Evolutionary conservation across 2,797 vertebrate genomes (phyloP), one percentile per base, ranked within the genome.

Genomic region (Pipistrellus pipistrellus): DNA sequence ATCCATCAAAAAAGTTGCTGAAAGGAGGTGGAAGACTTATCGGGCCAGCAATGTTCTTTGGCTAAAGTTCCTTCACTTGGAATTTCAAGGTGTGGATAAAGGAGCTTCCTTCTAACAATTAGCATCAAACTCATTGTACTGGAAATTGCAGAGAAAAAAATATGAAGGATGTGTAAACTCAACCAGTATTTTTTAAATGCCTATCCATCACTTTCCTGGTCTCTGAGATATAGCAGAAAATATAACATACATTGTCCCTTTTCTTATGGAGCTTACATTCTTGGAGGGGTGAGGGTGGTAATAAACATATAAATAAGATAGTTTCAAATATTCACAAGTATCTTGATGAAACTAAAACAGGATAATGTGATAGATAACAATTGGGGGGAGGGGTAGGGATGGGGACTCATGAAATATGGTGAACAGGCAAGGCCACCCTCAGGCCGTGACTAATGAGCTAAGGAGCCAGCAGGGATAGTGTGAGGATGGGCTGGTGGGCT

Each of bases 21-120:
- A 59, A 64, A 92, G 48, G 64, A 35, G 18, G 55, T 66, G 46
- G 46, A 48, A 89, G 53, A 55, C 25, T 51, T 4, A 32, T 64
- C 81, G 83, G 76, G 17, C 46, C 76, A 59, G 71, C 90, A 90
- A 78, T 90, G 76, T 83, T 66, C 69, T 83, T 46, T 85, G 77
- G 85, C 69, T 90, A 25, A 66, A 72, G 27, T 35, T 86, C 71
- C 71, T 82, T 86, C 46, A 23, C 62, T 86, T 90, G 93, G 44
- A 75, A 66, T 90, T 86, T 38, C 53, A 57, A 76, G 27, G 71
- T 23, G 10, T 59, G 38, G 41, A 57, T 25, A 62, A 38, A 82
- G 55, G 64, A 72, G 11, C 76, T 41, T 57, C 6, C 9, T 9
- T 30, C 27, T 90, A 71, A 93, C 32, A 68, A 23, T 78, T 72